Percentiles rank a stretch among this genome's conserved stretches.
Evolutionary conservation across 2,113 vertebrate genomes (phyloP).

Genomic region (Indicator maculatus): DNA sequence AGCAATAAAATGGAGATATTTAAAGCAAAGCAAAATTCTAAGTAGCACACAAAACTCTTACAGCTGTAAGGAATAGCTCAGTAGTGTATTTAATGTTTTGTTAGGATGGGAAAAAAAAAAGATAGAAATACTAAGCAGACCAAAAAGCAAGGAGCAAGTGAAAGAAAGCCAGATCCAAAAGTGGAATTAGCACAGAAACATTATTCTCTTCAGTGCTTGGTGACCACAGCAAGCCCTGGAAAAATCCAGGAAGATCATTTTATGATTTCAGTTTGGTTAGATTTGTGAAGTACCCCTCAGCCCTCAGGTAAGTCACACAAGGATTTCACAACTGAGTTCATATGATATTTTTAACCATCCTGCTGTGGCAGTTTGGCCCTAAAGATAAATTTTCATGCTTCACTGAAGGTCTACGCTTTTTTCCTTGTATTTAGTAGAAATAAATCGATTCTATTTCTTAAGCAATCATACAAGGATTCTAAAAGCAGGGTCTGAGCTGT

Average conservation of each 20-base stretch:
- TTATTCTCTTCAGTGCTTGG: neutral
- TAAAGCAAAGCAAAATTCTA: neutral
- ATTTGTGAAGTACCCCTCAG: neutral
- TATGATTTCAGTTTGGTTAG: neutral
- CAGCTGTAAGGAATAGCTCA: neutral
- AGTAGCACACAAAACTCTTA: neutral
- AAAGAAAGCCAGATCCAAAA: neutral
- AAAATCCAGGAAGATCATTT: fast-evolving
- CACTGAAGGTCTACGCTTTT: neutral
- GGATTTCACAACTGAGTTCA: neutral
- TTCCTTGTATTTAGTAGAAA: neutral
- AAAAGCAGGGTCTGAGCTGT: neutral
- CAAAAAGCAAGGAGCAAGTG: neutral
- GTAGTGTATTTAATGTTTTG: neutral
- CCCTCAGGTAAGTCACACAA: neutral
- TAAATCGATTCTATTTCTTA: neutral
- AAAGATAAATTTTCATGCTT: neutral
- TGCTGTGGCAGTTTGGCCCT: neutral
- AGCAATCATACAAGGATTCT: neutral
- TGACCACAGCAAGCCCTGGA: neutral
- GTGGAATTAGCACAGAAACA: neutral
- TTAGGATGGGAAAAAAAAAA: neutral
- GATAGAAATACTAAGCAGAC: neutral
- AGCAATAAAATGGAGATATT: neutral
- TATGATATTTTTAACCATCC: neutral